Evolutionary conservation across 2,888 invertebrate genomes (phyloP), one percentile per base, ranked within the genome.

Genomic region (Drosophila paramelanica): DNA sequence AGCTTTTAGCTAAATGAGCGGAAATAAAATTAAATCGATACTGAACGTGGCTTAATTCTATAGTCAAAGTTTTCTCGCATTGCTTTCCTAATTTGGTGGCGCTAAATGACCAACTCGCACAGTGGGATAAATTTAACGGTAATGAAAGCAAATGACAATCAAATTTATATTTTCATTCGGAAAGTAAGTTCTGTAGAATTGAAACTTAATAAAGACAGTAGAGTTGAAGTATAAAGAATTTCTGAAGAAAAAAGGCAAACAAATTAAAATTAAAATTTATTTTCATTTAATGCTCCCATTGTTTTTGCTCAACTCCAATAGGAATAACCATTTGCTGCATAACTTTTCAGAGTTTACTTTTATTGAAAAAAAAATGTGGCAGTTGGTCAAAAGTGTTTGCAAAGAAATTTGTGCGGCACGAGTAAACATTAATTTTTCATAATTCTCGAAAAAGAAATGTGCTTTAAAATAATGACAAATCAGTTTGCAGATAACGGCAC

Each of bases 21-120:
- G 82, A 83, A 89, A 90, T 90, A 87, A 90, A 90, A 91, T 88
- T 90, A 87, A 91, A 90, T 91, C 90, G 90, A 91, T 90, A 86
- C 82, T 84, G 79, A 70, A 65, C 71, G 70, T 53, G 67, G 71
- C 75, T 79, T 81, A 81, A 82, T 82, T 82, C 83, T 77, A 79
- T 82, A 38, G 77, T 64, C 67, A 87, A 87, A 77, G 69, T 80
- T 80, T 45, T 65, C 56, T 57, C 49, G 20, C 61, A 59, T 49
- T 64, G 33, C 66, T 78, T 61, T 52, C 56, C 62, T 61, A 72
- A 72, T 68, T 77, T 62, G 53, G 70, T 42, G 59, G n/a, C 41
- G 17, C 47, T 52, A 72, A 80, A 67, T 76, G 51, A 47, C 52
- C 33, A 59, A 53, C 23, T n/a, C 23, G 55, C 49, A 77, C 75